A percentile compares a stretch with the other conserved stretches of the same genome.
Conservation (phyloP, 2,888 invertebrate species). For the Drosophila eohydei region DNA sequence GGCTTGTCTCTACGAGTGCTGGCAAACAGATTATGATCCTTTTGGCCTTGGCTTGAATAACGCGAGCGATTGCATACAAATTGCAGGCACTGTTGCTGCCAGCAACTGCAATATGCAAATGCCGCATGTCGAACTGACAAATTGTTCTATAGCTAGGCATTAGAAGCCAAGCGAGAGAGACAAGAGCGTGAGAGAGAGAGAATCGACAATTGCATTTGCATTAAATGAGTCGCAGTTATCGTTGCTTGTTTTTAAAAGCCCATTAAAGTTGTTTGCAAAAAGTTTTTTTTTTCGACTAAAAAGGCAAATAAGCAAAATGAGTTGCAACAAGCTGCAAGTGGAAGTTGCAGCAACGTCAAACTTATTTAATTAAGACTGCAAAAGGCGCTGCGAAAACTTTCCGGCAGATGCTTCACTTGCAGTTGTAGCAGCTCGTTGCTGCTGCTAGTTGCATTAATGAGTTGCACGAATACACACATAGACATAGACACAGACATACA, state of each 20-base stretch:
- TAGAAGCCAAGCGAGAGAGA: neutral
- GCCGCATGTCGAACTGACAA: slow-evolving; percentile 42
- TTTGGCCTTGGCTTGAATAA: slow-evolving; percentile 5
- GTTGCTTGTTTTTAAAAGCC: slow-evolving; percentile 53
- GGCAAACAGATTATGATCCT: slow-evolving; percentile 31
- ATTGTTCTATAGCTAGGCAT: slow-evolving; percentile 39
- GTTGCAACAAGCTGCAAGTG: slow-evolving; percentile 42
- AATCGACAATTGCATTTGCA: slow-evolving; percentile 48
- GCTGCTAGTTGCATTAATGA: slow-evolving; percentile 70
- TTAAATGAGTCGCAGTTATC: slow-evolving; percentile 28
- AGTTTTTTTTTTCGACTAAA: slow-evolving; percentile 33
- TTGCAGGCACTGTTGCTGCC: slow-evolving; percentile 42
- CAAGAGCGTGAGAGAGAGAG: neutral
- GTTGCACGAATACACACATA: slow-evolving; percentile 34
- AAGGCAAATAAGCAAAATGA: slow-evolving; percentile 60
- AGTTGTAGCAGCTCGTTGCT: slow-evolving; percentile 25
- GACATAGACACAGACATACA: neutral
- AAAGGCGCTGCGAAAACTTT: slow-evolving; percentile 51
- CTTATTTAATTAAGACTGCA: slow-evolving; percentile 78
- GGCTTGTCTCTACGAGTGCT: slow-evolving; percentile 11
- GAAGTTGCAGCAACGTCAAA: slow-evolving; percentile 52
- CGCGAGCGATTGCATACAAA: slow-evolving; percentile 59
- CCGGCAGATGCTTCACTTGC: slow-evolving; percentile 39
- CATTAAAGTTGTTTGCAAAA: slow-evolving; percentile 61
- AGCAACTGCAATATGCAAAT: slow-evolving; percentile 51